Evolutionary conservation across 2,888 invertebrate genomes (phyloP).

Genomic region (Gastracanthus pulcherrimus): DNA sequence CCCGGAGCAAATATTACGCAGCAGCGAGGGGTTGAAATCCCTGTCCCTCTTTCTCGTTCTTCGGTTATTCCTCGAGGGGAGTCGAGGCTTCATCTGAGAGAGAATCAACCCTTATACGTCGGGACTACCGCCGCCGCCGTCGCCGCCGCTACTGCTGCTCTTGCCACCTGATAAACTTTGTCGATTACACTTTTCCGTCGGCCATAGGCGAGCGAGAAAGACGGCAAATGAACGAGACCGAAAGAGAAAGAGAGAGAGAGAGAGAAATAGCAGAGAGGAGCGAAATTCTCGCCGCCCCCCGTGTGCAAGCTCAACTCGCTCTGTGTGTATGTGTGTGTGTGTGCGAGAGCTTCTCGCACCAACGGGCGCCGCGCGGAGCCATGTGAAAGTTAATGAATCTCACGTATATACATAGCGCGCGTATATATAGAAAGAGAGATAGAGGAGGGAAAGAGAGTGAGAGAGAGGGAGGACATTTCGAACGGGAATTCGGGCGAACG

Average conservation of each 20-base stretch:
- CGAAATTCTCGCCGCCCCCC: conserved; percentile 46
- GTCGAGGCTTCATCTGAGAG: neutral
- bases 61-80: conserved; percentile 7
- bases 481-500: conserved; percentile 51
- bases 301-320: conserved; percentile 40
- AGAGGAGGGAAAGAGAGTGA: conserved; percentile 27
- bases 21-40: neutral
- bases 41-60: neutral
- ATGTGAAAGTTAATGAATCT: conserved; percentile 71
- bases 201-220: conserved; percentile 41
- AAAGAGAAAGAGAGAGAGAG: conserved; percentile 8
- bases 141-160: neutral
- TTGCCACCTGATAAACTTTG: conserved; percentile 68
- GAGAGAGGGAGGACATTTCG: conserved; percentile 47
- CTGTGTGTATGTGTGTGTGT: neutral
- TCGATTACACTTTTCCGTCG: conserved; percentile 74
- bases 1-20: neutral
- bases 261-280: conserved; percentile 30
- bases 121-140: neutral
- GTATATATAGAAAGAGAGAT: conserved; percentile 19
- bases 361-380: conserved; percentile 2
- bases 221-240: neutral
- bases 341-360: conserved; percentile 26
- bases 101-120: neutral
- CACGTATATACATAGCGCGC: conserved; percentile 53